Evolutionary conservation across 2,888 invertebrate species (phyloP).

Genomic region (Thecophora atra): DNA sequence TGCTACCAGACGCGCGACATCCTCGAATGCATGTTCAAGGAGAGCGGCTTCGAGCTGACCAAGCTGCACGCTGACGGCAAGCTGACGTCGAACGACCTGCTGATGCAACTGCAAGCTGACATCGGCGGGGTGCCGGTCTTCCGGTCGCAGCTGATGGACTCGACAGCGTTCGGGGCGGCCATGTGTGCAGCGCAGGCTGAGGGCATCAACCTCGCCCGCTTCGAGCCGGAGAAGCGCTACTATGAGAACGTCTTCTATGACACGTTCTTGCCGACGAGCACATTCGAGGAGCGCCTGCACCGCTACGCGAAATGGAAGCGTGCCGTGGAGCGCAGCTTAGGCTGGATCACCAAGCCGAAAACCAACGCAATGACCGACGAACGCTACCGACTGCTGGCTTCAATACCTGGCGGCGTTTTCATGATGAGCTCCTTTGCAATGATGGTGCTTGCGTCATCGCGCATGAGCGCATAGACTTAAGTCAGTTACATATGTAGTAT

Average conservation of each 20-base stretch:
- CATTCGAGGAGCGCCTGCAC: conserved; percentile 80
- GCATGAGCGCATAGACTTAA: conserved; percentile 26
- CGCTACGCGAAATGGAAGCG: conserved; percentile 94
- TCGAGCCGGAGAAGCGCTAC: conserved; percentile 70
- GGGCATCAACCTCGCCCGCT: conserved; percentile 76
- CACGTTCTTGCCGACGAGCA: conserved; percentile 83
- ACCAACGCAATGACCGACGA: conserved; percentile 86
- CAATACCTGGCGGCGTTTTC: conserved; percentile 81
- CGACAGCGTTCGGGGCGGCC: conserved; percentile 92
- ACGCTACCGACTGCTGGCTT: conserved; percentile 79
- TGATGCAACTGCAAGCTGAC: conserved; percentile 97
- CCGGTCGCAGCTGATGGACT: conserved; percentile 85
- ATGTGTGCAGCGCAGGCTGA: conserved; percentile 88
- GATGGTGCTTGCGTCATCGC: conserved; percentile 59
- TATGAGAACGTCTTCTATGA: conserved; percentile 70
- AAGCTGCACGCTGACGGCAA: conserved; percentile 93
- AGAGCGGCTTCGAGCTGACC: conserved; percentile 84
- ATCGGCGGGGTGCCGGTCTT: conserved; percentile 90
- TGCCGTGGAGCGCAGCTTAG: conserved; percentile 90
- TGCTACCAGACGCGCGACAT: conserved; percentile 96
- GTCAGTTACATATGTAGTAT: background rate
- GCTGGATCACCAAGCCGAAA: conserved; percentile 82
- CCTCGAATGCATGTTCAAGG: conserved; percentile 92
- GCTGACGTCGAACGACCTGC: conserved; percentile 86
- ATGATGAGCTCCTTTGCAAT: conserved; percentile 78